Evolutionary conservation across 2,797 vertebrate species (phyloP).

Genomic region (Heterohyrax brucei): DNA sequence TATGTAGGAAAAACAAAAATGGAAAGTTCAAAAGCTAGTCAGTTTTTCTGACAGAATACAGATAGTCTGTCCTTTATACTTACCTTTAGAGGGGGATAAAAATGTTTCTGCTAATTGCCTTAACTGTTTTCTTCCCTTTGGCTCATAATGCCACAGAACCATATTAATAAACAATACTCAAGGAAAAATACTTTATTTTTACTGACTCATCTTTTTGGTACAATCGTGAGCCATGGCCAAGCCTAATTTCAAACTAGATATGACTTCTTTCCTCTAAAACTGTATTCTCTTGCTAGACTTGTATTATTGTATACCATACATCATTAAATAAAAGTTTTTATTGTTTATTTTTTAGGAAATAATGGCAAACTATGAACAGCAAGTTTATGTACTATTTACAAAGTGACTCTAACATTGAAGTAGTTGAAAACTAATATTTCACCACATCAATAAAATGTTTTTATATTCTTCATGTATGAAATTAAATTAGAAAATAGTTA

Average conservation of each 20-base stretch:
- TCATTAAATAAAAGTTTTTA: background rate
- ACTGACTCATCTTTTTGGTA: background rate
- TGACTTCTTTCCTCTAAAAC: background rate
- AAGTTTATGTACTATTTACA: background rate
- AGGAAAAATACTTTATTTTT: constrained; percentile 1
- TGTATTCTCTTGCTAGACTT: background rate
- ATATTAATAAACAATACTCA: background rate
- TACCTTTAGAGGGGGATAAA: background rate
- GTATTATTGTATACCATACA: background rate
- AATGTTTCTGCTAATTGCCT: background rate
- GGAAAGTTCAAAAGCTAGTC: background rate
- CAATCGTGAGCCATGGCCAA: background rate
- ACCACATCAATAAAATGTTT: background rate
- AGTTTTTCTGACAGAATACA: background rate
- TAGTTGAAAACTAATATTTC: constrained; percentile 38
- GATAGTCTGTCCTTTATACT: background rate
- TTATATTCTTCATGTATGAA: background rate
- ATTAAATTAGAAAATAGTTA: constrained; percentile 63
- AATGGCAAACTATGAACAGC: background rate
- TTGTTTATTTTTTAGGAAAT: background rate
- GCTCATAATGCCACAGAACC: background rate
- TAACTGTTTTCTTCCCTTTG: background rate
- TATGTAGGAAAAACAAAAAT: background rate
- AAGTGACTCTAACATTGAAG: constrained; percentile 14
- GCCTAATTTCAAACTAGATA: constrained; percentile 16